phyloP scores from a whole-genome alignment of 2,888 invertebrate species.

The Balanococcus diminutus region DNA sequence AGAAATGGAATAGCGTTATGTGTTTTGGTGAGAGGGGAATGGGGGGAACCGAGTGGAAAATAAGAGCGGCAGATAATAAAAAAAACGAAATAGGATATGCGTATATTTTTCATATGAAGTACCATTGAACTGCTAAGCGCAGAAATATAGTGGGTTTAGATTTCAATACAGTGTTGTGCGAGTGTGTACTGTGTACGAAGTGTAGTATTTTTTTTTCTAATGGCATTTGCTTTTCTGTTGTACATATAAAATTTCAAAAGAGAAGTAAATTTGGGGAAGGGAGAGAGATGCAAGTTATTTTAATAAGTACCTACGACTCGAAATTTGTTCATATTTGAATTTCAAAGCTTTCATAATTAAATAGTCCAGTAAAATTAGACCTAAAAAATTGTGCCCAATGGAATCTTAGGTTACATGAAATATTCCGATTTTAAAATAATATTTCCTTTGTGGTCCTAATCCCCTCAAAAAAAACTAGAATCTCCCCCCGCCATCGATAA shows the following conservation, averaged over 20 bases:
- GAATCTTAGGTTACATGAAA: too few relatives aligned
- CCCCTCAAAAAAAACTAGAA: too few relatives aligned
- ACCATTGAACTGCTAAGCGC: neutral
- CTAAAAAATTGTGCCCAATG: too few relatives aligned
- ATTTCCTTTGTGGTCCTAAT: too few relatives aligned
- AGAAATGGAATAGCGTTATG: neutral
- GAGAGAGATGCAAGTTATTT: too few relatives aligned
- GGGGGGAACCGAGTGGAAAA: neutral
- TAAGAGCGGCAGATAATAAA: neutral
- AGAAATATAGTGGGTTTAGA: neutral
- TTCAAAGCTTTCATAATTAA: too few relatives aligned
- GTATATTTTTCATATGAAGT: slow-evolving; percentile 1
- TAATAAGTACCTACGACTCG: too few relatives aligned
- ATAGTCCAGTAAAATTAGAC: too few relatives aligned
- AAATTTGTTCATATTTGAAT: too few relatives aligned
- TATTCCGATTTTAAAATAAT: too few relatives aligned
- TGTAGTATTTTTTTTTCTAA: neutral
- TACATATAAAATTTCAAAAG: neutral
- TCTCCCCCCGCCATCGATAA: too few relatives aligned
- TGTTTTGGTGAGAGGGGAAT: neutral
- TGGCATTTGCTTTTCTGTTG: neutral
- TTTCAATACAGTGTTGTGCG: neutral
- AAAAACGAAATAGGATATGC: neutral
- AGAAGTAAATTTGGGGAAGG: too few relatives aligned
- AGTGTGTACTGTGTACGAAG: neutral